Base-by-base conservation (phyloP, 2,113 vertebrate species). In the Chaenocephalus aceratus region DNA sequence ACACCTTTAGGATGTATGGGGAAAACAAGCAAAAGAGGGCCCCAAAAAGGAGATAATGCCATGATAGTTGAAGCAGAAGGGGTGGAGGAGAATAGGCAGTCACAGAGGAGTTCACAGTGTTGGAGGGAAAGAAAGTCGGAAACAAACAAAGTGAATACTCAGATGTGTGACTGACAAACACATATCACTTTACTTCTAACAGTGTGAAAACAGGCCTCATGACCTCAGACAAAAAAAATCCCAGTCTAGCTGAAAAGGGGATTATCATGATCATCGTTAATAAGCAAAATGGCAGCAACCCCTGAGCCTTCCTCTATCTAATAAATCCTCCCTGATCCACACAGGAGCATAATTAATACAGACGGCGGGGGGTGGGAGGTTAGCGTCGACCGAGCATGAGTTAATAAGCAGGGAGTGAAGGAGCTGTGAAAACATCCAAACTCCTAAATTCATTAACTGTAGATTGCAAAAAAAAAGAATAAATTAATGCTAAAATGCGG, bases 211-310 rank as follows among this genome's bases (percentile, higher is more conserved):
- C n/a, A 60, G 71, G 52, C 66, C 44, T 67, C 59, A 7, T 68
- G 72, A 79, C 87, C 75, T 65, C 57, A 79, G 59, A 86, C 77
- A 48, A 48, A 21, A 21, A 41, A 82, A 87, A 85, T 88, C 86
- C 80, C 75, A 72, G 75, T 87, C 79, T 79, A 61, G 83, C 82
- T 86, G 80, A 89, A 88, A 81, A 85, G 73, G 70, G 85, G 93
- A 93, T 94, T 94, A 92, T 90, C 86, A 78, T 83, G 87, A 93
- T 93, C 87, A 91, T 90, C 90, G 69, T 92, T 92, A 91, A 89
- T 91, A 91, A 92, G 85, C 80, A 91, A 88, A 92, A 90, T 86
- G 78, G 84, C 87, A 86, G 82, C 72, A 86, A 87, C 81, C 69
- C 36, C 82, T 90, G 90, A 92, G 86, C 87, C 86, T 83, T 79